Evolutionary conservation across 2,113 vertebrate species (phyloP), one percentile per base, ranked within the genome.

Genomic region (Phocoena sinus): DNA sequence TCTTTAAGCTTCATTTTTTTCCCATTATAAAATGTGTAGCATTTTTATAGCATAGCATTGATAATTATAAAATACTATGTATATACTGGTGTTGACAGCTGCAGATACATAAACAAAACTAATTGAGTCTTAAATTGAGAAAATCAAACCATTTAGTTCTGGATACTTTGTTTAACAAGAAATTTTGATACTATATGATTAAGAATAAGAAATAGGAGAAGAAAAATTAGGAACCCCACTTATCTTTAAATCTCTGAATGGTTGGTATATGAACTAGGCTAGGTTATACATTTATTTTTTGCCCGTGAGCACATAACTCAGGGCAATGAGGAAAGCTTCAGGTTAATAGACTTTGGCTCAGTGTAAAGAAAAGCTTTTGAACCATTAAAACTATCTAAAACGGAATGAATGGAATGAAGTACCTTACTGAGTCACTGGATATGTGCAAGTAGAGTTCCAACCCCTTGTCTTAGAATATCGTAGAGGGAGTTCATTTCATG

Each of bases 201-300:
- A 88, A 89, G 41, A 79, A 68, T 79, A 70, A 84, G 6, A 67
- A 76, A 83, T 79, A 47, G 47, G n/a, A 70, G 17, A 47, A 62
- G 38, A 89, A 91, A 83, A 67, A 86, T 74, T 88, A 44, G 36
- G 38, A 80, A 73, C 25, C 7, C 14, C 11, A 62, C 58, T 82
- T 93, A 74, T 80, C 56, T 91, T 90, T 81, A 93, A 80, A 81
- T 91, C 56, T 94, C 47, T 93, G 38, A 74, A 23, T 85, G 38
- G 3, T 93, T 85, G 74, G 23, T 95, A 17, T 89, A 58, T 84
- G 53, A 89, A 63, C 60, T 77, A 76, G 60, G 53, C 94, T 95
- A 83, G 26, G 33, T 70, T 96, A 31, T 83, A 28, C 3, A 28
- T 84, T 62, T 53, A 47, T 87, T 89, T 94, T 92, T 77, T 70